Percentiles rank a stretch among this genome's conserved stretches.
Evolutionary conservation across 2,113 vertebrate genomes (phyloP).

Genomic region (Urocitellus parryii): DNA sequence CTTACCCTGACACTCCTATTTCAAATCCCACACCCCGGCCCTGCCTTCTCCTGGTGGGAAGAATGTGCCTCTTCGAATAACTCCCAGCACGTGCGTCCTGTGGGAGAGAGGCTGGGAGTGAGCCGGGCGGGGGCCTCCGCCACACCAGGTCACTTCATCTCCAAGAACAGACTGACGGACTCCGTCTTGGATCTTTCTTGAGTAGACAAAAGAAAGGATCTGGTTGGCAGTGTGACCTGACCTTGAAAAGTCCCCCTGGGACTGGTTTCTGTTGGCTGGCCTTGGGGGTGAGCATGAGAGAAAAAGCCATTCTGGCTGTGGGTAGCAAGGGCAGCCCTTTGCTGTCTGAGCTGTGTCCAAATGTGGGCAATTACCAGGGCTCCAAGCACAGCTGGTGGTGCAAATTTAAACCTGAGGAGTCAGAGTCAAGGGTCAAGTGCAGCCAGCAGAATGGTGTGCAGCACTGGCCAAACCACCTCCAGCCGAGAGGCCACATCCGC

Average conservation of each 20-base stretch:
- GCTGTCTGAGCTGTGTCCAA: constrained; percentile 46
- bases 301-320: not conserved
- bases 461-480: not conserved
- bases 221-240: not conserved
- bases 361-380: not conserved
- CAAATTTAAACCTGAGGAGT: constrained; percentile 71
- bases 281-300: not conserved
- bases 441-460: not conserved
- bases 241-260: not conserved
- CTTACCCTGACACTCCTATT: too few relatives aligned
- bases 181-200: not conserved
- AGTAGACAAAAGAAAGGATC: not conserved
- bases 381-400: constrained; percentile 61
- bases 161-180: fast-evolving
- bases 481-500: not conserved
- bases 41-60: not conserved
- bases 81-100: fast-evolving
- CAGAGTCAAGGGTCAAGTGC: not conserved
- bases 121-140: too few relatives aligned
- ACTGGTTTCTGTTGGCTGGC: not conserved
- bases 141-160: not conserved
- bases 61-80: not conserved
- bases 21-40: not conserved
- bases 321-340: not conserved
- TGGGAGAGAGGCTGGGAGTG: not conserved